phyloP scores from a whole-genome alignment of 2,797 vertebrate species.

The Ctenopoma kingsleyae region DNA sequence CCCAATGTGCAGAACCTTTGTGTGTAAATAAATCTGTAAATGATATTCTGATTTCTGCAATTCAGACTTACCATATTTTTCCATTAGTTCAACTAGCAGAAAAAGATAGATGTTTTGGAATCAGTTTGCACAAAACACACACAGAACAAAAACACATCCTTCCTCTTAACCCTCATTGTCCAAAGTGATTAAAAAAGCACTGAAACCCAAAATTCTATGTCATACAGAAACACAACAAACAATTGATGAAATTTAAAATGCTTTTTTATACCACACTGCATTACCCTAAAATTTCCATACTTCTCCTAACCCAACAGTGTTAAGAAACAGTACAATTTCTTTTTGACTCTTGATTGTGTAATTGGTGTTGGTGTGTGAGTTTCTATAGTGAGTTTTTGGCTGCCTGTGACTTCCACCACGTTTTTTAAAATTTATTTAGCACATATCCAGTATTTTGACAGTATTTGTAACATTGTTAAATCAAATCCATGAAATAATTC shows the following conservation, averaged over 20 bases:
- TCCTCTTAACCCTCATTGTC: neutral
- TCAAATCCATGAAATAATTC: neutral
- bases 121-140: neutral
- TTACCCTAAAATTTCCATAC: too few relatives aligned
- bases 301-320: too few relatives aligned
- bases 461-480: conserved; percentile 9
- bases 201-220: too few relatives aligned
- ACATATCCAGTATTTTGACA: conserved; percentile 25
- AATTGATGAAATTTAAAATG: neutral
- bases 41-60: too few relatives aligned
- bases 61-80: too few relatives aligned
- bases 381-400: neutral
- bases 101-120: neutral
- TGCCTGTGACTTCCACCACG: neutral
- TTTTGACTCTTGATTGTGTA: neutral
- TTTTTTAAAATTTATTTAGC: conserved; percentile 23
- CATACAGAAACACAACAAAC: too few relatives aligned
- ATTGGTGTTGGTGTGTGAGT: neutral
- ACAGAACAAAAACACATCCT: neutral
- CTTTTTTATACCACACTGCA: too few relatives aligned
- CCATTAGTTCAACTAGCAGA: too few relatives aligned
- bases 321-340: neutral
- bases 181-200: neutral
- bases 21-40: neutral
- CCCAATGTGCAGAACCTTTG: neutral